Evolutionary conservation across 2,113 vertebrate species (phyloP), one percentile per base, ranked within the genome.

Genomic region (Notarius lentiginosus): DNA sequence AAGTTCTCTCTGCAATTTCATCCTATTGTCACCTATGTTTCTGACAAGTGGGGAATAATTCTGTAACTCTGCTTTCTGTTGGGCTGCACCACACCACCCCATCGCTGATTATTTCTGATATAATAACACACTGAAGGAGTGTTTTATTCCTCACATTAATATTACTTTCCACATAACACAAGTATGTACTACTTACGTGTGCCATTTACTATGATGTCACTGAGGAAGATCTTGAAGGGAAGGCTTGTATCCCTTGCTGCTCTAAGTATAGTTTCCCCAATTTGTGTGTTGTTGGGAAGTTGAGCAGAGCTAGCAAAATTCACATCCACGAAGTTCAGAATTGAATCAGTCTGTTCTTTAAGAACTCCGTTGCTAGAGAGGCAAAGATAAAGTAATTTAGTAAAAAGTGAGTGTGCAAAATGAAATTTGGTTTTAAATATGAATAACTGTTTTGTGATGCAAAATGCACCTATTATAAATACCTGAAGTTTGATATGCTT

Each of bases 261-360:
- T 82, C 66, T 65, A 34, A 90, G 70, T 66, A 90, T 12, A 7
- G 89, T 88, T 47, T 82, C 14, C 27, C 55, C 68, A 30, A 90
- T 88, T 70, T 77, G 66, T 2, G 7, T 77, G 76, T 0, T 77
- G 20, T 77, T 88, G 30, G 86, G 87, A 84, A 7, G 5, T 18
- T 10, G 27, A 86, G 5, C 14, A 20, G 24, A 9, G 0, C 8
- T 55, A 11, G 34, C 20, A 55, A 90, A 90, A 55, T 12, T 1
- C 8, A 90, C 0, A 10, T 82, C 11, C 51, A 90, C 83, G 11
- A 1, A 24, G 66, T 83, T 90, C 49, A 2, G 20, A 60, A 90
- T 88, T 15, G 80, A 5, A 1, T 34, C 8, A 14, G 41, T 8
- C 27, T 0, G 34, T 8, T 2, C 15, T 55, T 0, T 80, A 49